Evolutionary conservation across 2,888 invertebrate genomes (phyloP), one percentile per base, ranked within the genome.

Genomic region (Celastrina argiolus): DNA sequence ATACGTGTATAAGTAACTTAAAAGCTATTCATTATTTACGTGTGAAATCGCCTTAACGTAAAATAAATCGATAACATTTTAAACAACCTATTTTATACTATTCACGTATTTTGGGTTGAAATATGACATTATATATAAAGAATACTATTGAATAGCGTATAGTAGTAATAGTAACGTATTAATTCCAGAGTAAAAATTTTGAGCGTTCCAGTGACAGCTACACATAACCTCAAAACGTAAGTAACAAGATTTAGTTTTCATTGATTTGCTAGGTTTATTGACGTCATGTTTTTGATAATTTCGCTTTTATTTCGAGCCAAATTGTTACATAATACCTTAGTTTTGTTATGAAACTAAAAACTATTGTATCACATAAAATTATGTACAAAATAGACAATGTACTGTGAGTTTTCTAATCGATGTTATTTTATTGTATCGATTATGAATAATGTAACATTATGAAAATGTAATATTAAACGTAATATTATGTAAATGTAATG

Each of bases 271-370:
- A 18, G 22, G 22, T 18, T 59, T 39, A 39, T 61, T 39, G 39
- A 39, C 39, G 61, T 61, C 39, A 39, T 16, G 16, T 39, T 12
- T 7, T 6, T 28, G 39, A 22, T 39, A 3, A 6, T 22, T 18
- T 39, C 5, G 18, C 6, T 18, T 61, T 39, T 61, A 67, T 67
- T 61, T 59, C 69, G 64, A 14, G 14, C 10, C 14, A 81, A 72
- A 75, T 78, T 80, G 80, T 88, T 89, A 88, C 87, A 88, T 88
- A 88, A 89, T 22, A 36, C 84, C 79, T 84, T 84, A 87, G 83
- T 83, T 83, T 79, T 74, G 69, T 65, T 70, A 73, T 77, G 73
- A 79, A 79, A 75, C 72, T 7, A 34, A 34, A 59, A 10, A 12
- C 1, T 16, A 58, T 2, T 14, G 5, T 31, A 5, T 51, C 2